These are phyloP conservation scores for Paramisgurnus dabryanus DNA, from an alignment of 2,113 vertebrate species.

Conservation along the genomic window DNA sequence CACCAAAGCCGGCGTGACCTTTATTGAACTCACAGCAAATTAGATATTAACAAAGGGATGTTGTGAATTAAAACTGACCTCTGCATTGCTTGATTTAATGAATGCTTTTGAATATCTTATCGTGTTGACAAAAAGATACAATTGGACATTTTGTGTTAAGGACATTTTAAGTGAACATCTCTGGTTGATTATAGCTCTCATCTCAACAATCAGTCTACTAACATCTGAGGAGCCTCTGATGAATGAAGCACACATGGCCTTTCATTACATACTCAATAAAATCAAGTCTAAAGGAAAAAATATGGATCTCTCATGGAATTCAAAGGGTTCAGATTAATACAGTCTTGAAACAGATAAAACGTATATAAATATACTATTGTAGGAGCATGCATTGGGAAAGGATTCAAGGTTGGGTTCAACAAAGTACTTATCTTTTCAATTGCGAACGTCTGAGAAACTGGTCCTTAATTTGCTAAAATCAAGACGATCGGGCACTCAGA, in stretches of 20 bases:
- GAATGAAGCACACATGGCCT: background rate
- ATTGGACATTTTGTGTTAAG: no score
- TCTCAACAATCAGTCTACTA: no score
- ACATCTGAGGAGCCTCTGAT: no score
- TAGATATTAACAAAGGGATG: no score
- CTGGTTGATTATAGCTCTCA: no score
- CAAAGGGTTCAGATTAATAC: background rate
- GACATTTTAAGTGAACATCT: no score
- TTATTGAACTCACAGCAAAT: no score
- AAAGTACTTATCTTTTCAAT: background rate
- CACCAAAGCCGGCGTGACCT: no score
- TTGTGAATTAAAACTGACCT: no score
- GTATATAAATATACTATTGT: background rate
- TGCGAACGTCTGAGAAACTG: background rate
- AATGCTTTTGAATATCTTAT: no score
- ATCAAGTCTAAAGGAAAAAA: background rate
- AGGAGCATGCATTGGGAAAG: background rate
- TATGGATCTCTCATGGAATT: background rate
- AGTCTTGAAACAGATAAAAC: background rate
- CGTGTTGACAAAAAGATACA: no score
- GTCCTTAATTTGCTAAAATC: slow-evolving; percentile 15
- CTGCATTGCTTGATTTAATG: no score
- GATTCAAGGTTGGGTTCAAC: background rate
- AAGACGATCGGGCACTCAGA: background rate
- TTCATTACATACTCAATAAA: background rate